Evolutionary conservation across 2,113 vertebrate species (phyloP), one percentile per base, ranked within the genome.

Genomic region (Silurus glanis): DNA sequence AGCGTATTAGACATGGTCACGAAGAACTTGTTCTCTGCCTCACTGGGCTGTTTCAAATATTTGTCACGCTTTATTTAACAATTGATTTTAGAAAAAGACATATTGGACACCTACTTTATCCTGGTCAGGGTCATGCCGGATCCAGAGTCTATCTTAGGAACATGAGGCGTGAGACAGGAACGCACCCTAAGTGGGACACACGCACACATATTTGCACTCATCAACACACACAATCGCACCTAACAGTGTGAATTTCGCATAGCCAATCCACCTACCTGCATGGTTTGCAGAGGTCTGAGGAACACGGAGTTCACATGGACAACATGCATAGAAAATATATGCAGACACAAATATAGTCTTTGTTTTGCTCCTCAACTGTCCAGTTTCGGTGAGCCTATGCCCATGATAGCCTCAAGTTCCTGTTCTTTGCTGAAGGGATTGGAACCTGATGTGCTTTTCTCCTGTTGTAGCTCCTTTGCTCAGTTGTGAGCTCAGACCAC

Each of bases 1-100:
- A 86, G 69, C 56, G 74, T 56, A 87, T 89, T 90, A 82, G 83
- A 86, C 66, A 85, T 49, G 83, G 89, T 88, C 86, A 86, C 83
- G 0, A 89, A 88, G 87, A 84, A 83, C 88, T 80, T 69, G 84
- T 90, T 90, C 91, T 72, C 84, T 83, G 87, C 83, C 74, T 84
- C 53, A 88, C 56, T 84, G 81, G 82, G 56, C 56, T 87, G 61
- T 80, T 89, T 86, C 83, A 89, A 91, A 89, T 90, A 86, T 89
- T 90, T 79, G 78, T 82, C 82, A 62, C 62, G 81, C 84, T 67
- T 90, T 76, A 82, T 82, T 71, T 61, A 88, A 86, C 84, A 82
- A 83, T 76, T 87, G 58, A 86, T 86, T 84, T 86, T 66, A 82
- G 61, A 71, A 75, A 58, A 16, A 83, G 71, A 83, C 76, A 28